Evolutionary conservation across 2,888 invertebrate species (phyloP).

Genomic region (Trichopria drosophilae): DNA sequence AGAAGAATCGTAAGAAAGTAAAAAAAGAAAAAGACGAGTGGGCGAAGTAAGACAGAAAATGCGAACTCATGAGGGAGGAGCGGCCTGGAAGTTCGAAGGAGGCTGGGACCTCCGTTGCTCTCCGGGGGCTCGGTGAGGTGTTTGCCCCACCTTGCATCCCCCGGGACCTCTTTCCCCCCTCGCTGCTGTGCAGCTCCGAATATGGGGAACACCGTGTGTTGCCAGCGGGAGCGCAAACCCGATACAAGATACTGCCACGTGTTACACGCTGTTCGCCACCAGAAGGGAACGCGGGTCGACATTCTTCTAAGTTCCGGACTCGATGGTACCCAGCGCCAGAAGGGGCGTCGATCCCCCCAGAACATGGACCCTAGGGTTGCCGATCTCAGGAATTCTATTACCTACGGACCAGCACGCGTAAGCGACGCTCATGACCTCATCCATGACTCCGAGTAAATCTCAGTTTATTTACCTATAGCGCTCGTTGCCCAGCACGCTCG

Average conservation of each 20-base stretch:
- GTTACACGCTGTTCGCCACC: constrained; percentile 59
- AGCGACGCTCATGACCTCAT: no score
- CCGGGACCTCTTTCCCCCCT: constrained; percentile 7
- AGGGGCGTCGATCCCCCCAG: constrained; percentile 20
- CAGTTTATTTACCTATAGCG: no score
- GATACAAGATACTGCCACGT: constrained; percentile 59
- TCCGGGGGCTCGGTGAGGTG: constrained; percentile 14
- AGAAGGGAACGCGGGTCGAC: constrained; percentile 50
- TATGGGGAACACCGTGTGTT: constrained; percentile 42
- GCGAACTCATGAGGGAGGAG: constrained; percentile 11
- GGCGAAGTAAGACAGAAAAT: not conserved
- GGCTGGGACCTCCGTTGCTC: constrained; percentile 12
- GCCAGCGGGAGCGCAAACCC: constrained; percentile 52
- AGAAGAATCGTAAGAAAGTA: constrained; percentile 11
- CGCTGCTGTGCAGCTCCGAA: constrained; percentile 28
- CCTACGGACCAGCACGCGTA: no score
- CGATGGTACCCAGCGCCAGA: constrained; percentile 16
- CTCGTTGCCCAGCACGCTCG: no score
- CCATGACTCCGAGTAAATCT: no score
- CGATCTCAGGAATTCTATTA: not conserved
- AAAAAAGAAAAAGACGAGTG: not conserved
- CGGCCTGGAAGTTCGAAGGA: no score
- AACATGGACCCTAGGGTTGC: not conserved
- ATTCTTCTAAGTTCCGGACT: constrained; percentile 40
- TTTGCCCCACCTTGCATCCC: no score